Conservation (phyloP, 2,888 invertebrate genomes). For the Venustoraphidia nigricollis region DNA sequence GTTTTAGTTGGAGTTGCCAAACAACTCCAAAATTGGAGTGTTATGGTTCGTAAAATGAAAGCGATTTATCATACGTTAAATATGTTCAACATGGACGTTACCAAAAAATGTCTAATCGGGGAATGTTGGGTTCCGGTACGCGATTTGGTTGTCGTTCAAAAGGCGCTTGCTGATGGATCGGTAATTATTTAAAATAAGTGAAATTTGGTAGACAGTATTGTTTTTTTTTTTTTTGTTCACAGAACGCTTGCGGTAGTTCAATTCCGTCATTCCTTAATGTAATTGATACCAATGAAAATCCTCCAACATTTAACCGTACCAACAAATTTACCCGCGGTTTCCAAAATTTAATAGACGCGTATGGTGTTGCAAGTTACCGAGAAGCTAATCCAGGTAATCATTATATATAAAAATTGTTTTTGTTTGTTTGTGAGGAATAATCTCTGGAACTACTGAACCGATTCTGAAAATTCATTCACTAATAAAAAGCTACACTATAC, state of each 20-base stretch:
- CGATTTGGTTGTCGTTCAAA: conserved; percentile 57
- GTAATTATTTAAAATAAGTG: conserved; percentile 25
- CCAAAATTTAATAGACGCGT: conserved; percentile 85
- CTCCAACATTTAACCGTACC: conserved; percentile 83
- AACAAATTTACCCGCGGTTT: conserved; percentile 89
- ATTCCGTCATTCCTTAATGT: conserved; percentile 88
- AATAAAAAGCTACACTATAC: too few species aligned
- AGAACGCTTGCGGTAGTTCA: conserved; percentile 65
- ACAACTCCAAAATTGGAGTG: conserved; percentile 76
- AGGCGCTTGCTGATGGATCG: conserved; percentile 67
- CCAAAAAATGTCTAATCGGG: conserved; percentile 77
- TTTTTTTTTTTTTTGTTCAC: conserved; percentile 6
- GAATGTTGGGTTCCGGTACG: conserved; percentile 75
- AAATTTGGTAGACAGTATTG: too few species aligned
- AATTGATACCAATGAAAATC: conserved; percentile 62
- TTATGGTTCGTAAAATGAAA: conserved; percentile 78
- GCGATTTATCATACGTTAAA: conserved; percentile 90
- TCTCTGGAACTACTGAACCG: too few species aligned
- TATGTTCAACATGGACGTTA: conserved; percentile 81
- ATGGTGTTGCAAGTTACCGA: conserved; percentile 82
- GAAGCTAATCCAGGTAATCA: conserved; percentile 80
- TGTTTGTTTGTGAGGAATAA: too few species aligned
- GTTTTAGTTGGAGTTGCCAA: conserved; percentile 74
- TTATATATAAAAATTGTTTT: too few species aligned
- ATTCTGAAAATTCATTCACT: too few species aligned